These are phyloP conservation scores for Apodemia zela DNA, from an alignment of 2,888 invertebrate species.

Conservation along the genomic window DNA sequence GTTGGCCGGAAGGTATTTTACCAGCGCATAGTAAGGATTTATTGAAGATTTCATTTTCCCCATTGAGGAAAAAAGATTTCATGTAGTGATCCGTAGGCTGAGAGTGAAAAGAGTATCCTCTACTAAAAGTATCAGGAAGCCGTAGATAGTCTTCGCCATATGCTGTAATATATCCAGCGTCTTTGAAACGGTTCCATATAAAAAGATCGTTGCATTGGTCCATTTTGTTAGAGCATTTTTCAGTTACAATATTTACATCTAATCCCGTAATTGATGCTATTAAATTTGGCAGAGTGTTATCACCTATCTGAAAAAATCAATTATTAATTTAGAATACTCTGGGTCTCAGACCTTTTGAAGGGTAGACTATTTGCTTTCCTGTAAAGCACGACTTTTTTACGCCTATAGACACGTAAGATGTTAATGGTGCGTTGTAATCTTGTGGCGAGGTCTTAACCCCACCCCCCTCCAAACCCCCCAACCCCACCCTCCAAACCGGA, in stretches of 20 bases:
- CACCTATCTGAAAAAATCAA: conserved; percentile 82
- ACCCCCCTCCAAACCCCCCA: too few relatives aligned
- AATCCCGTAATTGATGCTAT: conserved; percentile 90
- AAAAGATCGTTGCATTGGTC: conserved; percentile 86
- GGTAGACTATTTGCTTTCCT: too few relatives aligned
- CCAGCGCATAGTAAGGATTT: conserved; percentile 62
- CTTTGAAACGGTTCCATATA: conserved; percentile 88
- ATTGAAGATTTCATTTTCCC: conserved; percentile 79
- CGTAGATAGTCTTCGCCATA: conserved; percentile 88
- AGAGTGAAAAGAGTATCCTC: conserved; percentile 81
- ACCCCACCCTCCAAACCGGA: too few relatives aligned
- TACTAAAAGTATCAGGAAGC: conserved; percentile 84
- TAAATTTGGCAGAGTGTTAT: conserved; percentile 95
- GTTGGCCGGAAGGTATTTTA: conserved; percentile 82
- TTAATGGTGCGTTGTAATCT: too few relatives aligned
- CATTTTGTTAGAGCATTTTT: conserved; percentile 68
- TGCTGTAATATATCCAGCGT: conserved; percentile 87
- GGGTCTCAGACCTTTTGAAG: too few relatives aligned
- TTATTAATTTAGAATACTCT: too few relatives aligned
- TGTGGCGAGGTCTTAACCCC: too few relatives aligned
- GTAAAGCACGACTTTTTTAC: too few relatives aligned
- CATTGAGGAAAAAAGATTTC: conserved; percentile 85
- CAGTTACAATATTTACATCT: conserved; percentile 71
- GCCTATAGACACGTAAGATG: too few relatives aligned
- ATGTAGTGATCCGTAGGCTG: conserved; percentile 92